Evolutionary conservation across 2,797 vertebrate species (phyloP).

Genomic region (Periophthalmus magnuspinnatus): DNA sequence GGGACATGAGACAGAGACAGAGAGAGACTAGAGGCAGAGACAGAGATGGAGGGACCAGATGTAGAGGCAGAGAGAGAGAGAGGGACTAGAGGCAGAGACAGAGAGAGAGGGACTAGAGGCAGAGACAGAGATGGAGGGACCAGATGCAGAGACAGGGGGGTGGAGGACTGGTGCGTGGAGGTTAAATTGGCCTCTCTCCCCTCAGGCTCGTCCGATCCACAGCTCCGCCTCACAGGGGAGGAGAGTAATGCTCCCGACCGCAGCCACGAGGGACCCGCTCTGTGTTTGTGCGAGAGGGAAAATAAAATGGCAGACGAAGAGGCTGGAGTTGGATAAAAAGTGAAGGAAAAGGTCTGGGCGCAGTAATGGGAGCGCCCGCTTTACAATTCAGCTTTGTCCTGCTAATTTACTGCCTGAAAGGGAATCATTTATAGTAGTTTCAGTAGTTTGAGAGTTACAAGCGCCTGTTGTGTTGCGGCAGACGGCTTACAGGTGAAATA

Average conservation of each 20-base stretch:
- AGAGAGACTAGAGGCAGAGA: background rate
- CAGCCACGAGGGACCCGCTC: slow-evolving; percentile 57
- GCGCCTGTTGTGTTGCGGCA: background rate
- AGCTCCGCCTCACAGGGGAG: slow-evolving; percentile 64
- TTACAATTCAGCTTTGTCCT: slow-evolving; percentile 28
- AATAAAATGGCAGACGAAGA: slow-evolving; percentile 49
- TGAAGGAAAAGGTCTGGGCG: slow-evolving; percentile 23
- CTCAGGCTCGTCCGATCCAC: slow-evolving; percentile 60
- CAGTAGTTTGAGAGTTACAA: background rate
- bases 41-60: slow-evolving; percentile 6
- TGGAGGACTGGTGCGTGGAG: slow-evolving; percentile 45
- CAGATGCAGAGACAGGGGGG: slow-evolving; percentile 1
- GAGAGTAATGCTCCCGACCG: slow-evolving; percentile 65
- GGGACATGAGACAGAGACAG: background rate
- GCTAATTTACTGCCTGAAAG: slow-evolving; percentile 16
- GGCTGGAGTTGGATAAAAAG: background rate
- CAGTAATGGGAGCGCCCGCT: slow-evolving; percentile 39
- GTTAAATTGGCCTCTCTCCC: slow-evolving; percentile 71
- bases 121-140: too few relatives aligned
- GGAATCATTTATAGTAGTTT: background rate
- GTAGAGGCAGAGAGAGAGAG: slow-evolving; percentile 7
- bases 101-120: slow-evolving; percentile 1
- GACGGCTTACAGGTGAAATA: slow-evolving; percentile 11
- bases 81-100: background rate
- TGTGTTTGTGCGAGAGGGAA: slow-evolving; percentile 39